Conservation (phyloP, 1,140 invertebrate species). For the Caerostris extrusa region DNA sequence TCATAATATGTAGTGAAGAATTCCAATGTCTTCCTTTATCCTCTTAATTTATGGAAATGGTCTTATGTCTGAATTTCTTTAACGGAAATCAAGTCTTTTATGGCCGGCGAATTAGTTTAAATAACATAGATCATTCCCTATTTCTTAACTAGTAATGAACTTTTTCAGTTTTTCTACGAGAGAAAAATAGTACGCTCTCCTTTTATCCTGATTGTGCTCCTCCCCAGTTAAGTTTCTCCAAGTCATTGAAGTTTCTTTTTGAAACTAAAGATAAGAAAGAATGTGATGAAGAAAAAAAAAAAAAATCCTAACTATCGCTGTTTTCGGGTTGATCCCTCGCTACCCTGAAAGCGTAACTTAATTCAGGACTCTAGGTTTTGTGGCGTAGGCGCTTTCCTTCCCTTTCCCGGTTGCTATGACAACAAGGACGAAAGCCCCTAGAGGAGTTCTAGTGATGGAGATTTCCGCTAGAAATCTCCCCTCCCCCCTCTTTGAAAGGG, state of each 20-base stretch:
- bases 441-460: slow-evolving; percentile 61
- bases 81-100: neutral
- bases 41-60: no score
- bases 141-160: neutral
- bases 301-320: slow-evolving; percentile 31
- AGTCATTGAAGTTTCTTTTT: slow-evolving; percentile 36
- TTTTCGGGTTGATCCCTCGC: slow-evolving; percentile 32
- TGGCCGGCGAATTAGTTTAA: neutral
- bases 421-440: slow-evolving; percentile 30
- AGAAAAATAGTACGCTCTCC: neutral
- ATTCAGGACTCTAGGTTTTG: slow-evolving; percentile 66
- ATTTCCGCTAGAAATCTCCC: slow-evolving; percentile 50
- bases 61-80: neutral
- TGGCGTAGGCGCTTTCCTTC: slow-evolving; percentile 47
- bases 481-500: neutral
- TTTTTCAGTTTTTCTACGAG: neutral
- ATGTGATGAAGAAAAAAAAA: slow-evolving; percentile 5
- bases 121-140: neutral
- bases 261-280: slow-evolving; percentile 40
- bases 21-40: no score
- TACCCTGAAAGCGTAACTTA: slow-evolving; percentile 54
- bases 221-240: slow-evolving; percentile 31
- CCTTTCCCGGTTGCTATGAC: slow-evolving; percentile 39
- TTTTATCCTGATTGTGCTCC: slow-evolving; percentile 21
- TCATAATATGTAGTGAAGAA: no score